Evolutionary conservation across 2,888 invertebrate species (phyloP).

Genomic region (Lordiphosa andalusiaca): DNA sequence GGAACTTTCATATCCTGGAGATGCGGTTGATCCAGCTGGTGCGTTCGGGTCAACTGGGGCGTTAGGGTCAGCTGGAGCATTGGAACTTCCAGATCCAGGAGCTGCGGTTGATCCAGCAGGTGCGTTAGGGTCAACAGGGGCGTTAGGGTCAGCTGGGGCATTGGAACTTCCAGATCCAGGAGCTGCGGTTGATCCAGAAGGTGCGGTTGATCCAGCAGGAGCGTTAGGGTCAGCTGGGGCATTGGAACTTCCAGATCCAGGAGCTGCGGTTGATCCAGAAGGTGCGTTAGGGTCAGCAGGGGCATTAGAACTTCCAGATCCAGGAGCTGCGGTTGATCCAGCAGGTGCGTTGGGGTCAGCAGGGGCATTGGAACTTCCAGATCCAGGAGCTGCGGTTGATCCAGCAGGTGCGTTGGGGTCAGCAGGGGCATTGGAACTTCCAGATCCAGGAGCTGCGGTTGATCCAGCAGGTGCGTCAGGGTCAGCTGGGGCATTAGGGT

Average conservation of each 20-base stretch:
- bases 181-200: constrained; percentile 8
- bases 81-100: constrained; percentile 14
- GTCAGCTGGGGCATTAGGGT: too few species aligned
- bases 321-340: not conserved
- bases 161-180: constrained; percentile 4
- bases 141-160: constrained; percentile 9
- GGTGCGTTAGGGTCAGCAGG: constrained; percentile 8
- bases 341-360: constrained; percentile 24
- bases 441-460: not conserved
- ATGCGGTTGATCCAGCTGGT: constrained; percentile 25
- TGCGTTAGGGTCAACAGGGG: constrained; percentile 8
- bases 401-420: constrained; percentile 3
- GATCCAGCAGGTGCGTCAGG: constrained; percentile 1
- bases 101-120: constrained; percentile 22
- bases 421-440: constrained; percentile 10
- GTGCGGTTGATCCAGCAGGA: constrained; percentile 18
- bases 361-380: constrained; percentile 6
- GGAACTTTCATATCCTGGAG: constrained; percentile 10
- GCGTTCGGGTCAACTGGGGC: constrained; percentile 14
- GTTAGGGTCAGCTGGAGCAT: constrained; percentile 7
- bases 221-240: not conserved
- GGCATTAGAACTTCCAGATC: constrained; percentile 12
- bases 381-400: not conserved
- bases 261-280: not conserved
- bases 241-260: too few species aligned